Percentiles rank a stretch among this genome's conserved stretches.
phyloP scores from a whole-genome alignment of 1,140 invertebrate genomes.

The Drosophila oshimai region DNA sequence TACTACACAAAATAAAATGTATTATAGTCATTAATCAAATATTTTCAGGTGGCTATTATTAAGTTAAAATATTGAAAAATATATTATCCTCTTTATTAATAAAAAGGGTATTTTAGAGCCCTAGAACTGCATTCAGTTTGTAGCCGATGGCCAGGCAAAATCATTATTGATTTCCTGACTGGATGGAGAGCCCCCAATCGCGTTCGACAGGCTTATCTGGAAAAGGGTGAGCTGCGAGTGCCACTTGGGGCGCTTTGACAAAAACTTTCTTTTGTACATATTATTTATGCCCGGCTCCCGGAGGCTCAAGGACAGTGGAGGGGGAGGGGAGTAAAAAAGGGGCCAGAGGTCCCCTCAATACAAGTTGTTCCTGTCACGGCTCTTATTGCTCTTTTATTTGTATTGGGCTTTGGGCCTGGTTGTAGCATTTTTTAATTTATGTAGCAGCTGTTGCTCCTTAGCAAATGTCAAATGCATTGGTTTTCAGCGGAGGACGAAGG shows the following conservation, averaged over 20 bases:
- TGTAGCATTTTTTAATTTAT: constrained; percentile 63
- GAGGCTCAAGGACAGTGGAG: constrained; percentile 1
- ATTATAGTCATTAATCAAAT: too few species aligned
- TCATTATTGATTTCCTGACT: constrained; percentile 72
- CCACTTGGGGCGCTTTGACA: constrained; percentile 73
- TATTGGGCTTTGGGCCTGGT: constrained; percentile 8
- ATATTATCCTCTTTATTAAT: background rate
- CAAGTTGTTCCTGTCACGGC: constrained; percentile 7
- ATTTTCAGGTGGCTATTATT: too few species aligned
- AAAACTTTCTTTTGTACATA: constrained; percentile 66
- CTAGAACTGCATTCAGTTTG: background rate
- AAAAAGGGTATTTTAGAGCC: background rate
- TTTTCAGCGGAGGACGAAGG: too few species aligned
- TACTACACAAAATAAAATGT: too few species aligned
- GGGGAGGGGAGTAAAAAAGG: background rate
- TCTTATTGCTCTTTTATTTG: constrained; percentile 47
- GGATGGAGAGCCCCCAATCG: constrained; percentile 28
- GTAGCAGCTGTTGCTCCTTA: constrained; percentile 55
- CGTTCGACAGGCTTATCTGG: constrained; percentile 36
- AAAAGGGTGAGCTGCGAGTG: constrained; percentile 63
- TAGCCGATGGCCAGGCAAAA: constrained; percentile 40
- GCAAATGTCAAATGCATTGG: constrained; percentile 74
- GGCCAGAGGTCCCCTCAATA: constrained; percentile 28
- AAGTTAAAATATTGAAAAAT: too few species aligned
- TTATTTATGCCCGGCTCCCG: constrained; percentile 61